Evolutionary conservation across 2,888 invertebrate genomes (phyloP).

Genomic region (Tenthredo mesomela): DNA sequence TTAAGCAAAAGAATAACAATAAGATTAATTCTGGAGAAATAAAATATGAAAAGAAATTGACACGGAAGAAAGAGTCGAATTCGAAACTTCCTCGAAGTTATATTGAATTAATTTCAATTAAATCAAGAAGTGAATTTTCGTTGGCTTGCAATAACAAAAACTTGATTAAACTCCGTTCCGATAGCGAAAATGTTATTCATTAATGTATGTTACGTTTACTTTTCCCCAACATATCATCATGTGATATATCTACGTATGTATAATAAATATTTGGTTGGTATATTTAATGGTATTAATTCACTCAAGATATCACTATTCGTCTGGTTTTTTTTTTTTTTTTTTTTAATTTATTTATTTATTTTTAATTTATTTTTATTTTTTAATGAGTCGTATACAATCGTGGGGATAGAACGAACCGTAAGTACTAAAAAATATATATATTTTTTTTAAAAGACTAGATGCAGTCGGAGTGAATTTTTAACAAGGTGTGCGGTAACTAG

Average conservation of each 20-base stretch:
- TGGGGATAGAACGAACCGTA: not conserved
- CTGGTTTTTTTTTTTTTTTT: slow-evolving; percentile 18
- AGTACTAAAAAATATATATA: not conserved
- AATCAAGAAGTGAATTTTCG: not conserved
- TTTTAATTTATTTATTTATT: no score
- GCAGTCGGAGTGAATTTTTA: not conserved
- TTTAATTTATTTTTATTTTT: no score
- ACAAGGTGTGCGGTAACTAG: not conserved
- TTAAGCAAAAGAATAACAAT: not conserved
- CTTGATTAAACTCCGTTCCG: not conserved
- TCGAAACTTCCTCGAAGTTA: not conserved
- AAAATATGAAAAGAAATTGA: not conserved
- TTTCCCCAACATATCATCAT: not conserved
- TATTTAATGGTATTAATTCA: slow-evolving; percentile 37
- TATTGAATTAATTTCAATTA: no score
- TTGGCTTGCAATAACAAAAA: not conserved
- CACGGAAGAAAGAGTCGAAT: not conserved
- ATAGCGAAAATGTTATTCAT: slow-evolving; percentile 7
- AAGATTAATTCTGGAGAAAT: not conserved
- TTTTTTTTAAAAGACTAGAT: not conserved
- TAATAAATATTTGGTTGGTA: slow-evolving; percentile 41
- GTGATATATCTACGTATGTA: slow-evolving; percentile 13
- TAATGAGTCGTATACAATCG: slow-evolving; percentile 9
- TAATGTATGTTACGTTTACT: not conserved
- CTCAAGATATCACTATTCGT: slow-evolving; percentile 34